These are phyloP conservation scores for Thomomys bottae DNA, from an alignment of 2,113 vertebrate genomes.

Conservation along the genomic window DNA sequence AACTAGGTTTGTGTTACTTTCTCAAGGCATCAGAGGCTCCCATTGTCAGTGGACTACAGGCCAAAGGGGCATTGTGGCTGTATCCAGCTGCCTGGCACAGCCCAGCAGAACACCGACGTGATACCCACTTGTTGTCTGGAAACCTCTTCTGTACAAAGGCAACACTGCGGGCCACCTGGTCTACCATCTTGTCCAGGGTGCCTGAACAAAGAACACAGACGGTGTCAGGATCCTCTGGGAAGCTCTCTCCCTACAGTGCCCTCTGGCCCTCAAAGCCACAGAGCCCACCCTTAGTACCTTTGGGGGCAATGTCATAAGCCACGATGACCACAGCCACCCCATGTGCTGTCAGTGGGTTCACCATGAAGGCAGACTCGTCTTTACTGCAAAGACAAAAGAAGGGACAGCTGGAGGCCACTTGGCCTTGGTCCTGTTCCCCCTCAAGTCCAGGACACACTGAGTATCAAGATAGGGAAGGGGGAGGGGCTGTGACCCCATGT, in stretches of 20 bases:
- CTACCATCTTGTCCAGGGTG: constrained; percentile 93
- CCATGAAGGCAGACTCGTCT: constrained; percentile 93
- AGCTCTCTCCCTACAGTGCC: neutral
- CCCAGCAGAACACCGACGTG: rapidly evolving
- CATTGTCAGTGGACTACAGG: neutral
- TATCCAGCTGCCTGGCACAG: neutral
- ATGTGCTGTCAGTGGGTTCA: constrained; percentile 84
- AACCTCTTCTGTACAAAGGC: constrained; percentile 87
- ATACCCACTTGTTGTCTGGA: constrained; percentile 87
- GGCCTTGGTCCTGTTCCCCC: rapidly evolving
- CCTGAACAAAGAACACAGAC: constrained; percentile 82
- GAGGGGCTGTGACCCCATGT: neutral
- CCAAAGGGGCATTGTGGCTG: neutral
- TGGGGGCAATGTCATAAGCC: constrained; percentile 91
- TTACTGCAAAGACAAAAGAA: constrained; percentile 85
- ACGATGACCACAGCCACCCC: constrained; percentile 90
- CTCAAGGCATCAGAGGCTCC: neutral
- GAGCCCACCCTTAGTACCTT: constrained; percentile 83
- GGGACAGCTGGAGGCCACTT: neutral
- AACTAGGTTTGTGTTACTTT: neutral
- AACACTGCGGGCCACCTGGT: constrained; percentile 90
- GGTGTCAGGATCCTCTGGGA: neutral
- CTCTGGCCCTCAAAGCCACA: rapidly evolving
- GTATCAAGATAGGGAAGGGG: rapidly evolving
- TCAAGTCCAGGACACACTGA: neutral